Evolutionary conservation across 2,888 invertebrate species (phyloP).

Genomic region (Fissipunctia ypsillon): DNA sequence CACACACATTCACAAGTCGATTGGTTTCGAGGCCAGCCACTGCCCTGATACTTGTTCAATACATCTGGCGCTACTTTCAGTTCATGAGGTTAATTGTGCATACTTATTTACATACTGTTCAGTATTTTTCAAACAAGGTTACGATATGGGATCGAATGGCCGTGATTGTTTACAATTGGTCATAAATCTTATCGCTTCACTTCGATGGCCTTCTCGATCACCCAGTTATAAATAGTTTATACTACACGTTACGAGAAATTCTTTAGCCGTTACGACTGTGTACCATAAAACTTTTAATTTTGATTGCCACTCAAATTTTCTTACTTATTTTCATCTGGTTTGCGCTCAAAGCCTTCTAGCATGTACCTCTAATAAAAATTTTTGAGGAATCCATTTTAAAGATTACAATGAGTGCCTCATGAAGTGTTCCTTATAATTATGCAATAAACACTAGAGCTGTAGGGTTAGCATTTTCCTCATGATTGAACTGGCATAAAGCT

Average conservation of each 20-base stretch:
- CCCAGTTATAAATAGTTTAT: slow-evolving; percentile 73
- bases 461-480: neutral
- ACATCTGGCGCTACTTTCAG: slow-evolving; percentile 74
- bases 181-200: slow-evolving; percentile 77
- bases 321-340: slow-evolving; percentile 23
- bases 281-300: slow-evolving; percentile 43
- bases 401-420: neutral
- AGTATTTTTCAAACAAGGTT: slow-evolving; percentile 72
- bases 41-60: slow-evolving; percentile 69
- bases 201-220: slow-evolving; percentile 74
- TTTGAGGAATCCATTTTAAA: neutral
- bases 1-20: slow-evolving; percentile 70
- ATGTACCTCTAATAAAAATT: slow-evolving; percentile 2
- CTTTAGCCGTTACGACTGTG: slow-evolving; percentile 45
- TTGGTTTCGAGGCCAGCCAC: slow-evolving; percentile 73
- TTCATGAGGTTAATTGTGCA: slow-evolving; percentile 66
- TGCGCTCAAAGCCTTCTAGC: neutral
- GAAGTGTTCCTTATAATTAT: neutral
- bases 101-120: slow-evolving; percentile 50
- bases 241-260: slow-evolving; percentile 70
- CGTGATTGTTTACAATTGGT: slow-evolving; percentile 75
- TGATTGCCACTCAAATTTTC: slow-evolving; percentile 38
- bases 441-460: neutral
- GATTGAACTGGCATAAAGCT: neutral
- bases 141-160: slow-evolving; percentile 70